Evolutionary conservation across 2,113 vertebrate species (phyloP), one percentile per base, ranked within the genome.

Genomic region (Toxotes jaculatrix): DNA sequence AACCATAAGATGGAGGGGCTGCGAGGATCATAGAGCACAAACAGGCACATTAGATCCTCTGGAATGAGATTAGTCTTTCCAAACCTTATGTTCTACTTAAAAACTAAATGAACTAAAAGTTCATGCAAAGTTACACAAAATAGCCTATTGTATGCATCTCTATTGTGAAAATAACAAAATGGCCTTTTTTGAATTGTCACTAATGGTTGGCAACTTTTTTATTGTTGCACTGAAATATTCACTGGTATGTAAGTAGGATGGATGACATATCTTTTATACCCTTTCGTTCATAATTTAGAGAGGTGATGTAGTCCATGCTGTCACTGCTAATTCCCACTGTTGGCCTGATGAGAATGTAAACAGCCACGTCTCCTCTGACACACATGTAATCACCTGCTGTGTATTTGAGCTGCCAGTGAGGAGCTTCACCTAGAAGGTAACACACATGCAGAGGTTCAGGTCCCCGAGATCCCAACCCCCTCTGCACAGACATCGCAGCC

Each of bases 311-410:
- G 55, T 27, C n/a, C 14, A 11, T 7, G 5, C 34, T 38, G 19
- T 62, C 14, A 32, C 32, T n/a, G 34, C 42, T 77, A 43, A 79
- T 40, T 64, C 16, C 31, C 70, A 27, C 57, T 13, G 34, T 12
- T 40, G 45, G 34, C 68, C 56, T 31, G 5, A 51, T 67, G 57
- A 61, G 73, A 77, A 67, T 74, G 56, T 42, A 76, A 82, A 80
- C 51, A 51, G 32, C 70, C 63, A 43, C 74, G 47, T 27, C 76
- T 77, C 31, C 55, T 80, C 66, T 59, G 23, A 81, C 23, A 36
- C 63, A 69, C 31, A 59, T 23, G 21, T 81, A 80, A 63, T 31
- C 73, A 72, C 51, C 74, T 77, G 79, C 81, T 82, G 78, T 62
- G 32, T 77, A 7, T 62, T 64, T 69, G 74, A 75, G 65, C 74